Evolutionary conservation across 2,113 vertebrate genomes (phyloP).

Genomic region (Callorhinus ursinus): DNA sequence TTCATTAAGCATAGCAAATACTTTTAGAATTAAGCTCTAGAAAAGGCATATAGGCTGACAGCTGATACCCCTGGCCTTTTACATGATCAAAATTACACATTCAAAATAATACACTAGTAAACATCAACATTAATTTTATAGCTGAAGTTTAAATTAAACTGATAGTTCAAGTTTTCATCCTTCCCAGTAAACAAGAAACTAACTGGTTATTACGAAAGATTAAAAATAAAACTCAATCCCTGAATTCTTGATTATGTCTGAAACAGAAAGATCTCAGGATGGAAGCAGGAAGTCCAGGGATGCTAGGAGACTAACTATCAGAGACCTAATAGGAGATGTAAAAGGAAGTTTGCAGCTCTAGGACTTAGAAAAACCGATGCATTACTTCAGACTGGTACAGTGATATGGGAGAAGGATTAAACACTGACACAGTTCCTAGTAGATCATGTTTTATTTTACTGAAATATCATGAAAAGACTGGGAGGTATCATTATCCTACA

Average conservation of each 20-base stretch:
- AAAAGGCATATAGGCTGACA: constrained; percentile 10
- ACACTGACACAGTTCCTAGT: background rate
- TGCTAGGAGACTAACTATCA: background rate
- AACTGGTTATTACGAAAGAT: constrained; percentile 32
- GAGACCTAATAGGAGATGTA: background rate
- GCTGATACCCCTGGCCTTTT: background rate
- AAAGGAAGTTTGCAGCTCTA: background rate
- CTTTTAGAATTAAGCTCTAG: background rate
- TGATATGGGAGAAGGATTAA: background rate
- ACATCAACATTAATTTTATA: constrained; percentile 24
- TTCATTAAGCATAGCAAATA: constrained; percentile 44
- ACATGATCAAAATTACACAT: background rate
- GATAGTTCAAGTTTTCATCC: background rate
- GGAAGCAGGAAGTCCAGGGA: background rate
- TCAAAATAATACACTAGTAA: constrained; percentile 30
- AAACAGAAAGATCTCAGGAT: background rate
- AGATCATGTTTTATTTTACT: background rate
- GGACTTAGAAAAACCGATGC: background rate
- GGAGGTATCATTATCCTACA: background rate
- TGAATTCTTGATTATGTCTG: background rate
- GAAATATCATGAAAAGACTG: background rate
- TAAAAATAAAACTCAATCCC: constrained; percentile 13
- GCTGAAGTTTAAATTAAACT: constrained; percentile 24
- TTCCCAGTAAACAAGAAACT: constrained; percentile 28
- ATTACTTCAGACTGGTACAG: background rate